Percentiles rank a stretch among this genome's conserved stretches.
phyloP scores from a whole-genome alignment of 2,797 vertebrate species.

The Chelon labrosus region DNA sequence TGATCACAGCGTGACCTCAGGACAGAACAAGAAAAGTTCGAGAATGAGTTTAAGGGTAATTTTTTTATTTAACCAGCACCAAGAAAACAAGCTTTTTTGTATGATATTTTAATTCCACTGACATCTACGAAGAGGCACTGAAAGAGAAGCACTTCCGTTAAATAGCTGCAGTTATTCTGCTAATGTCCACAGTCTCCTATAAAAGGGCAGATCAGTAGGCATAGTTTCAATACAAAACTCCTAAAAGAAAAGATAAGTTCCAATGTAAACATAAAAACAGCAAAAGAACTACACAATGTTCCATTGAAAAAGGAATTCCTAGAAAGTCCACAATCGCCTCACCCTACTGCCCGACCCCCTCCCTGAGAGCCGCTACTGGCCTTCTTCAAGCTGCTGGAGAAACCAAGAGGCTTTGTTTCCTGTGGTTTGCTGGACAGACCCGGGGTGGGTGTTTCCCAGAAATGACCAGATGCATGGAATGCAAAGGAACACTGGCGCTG shows the following conservation, averaged over 20 bases:
- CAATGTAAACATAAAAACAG: constrained; percentile 15
- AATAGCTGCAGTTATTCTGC: constrained; percentile 26
- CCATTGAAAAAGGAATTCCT: constrained; percentile 49
- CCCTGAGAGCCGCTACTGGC: constrained; percentile 23
- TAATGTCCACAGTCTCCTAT: constrained; percentile 12
- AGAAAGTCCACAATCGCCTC: constrained; percentile 52
- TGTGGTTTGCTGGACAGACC: constrained; percentile 49
- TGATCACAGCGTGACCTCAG: constrained; percentile 18
- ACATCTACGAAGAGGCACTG: constrained; percentile 4
- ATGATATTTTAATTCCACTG: constrained; percentile 11
- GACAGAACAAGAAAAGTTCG: background rate
- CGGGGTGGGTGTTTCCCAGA: constrained; percentile 76
- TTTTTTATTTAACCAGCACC: constrained; percentile 9
- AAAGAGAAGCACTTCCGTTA: constrained; percentile 12
- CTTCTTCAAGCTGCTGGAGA: constrained; percentile 48
- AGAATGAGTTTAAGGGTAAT: background rate
- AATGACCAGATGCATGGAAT: constrained; percentile 73
- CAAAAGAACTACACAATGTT: constrained; percentile 21
- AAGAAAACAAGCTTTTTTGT: constrained; percentile 3
- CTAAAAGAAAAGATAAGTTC: background rate
- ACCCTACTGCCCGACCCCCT: constrained; percentile 14
- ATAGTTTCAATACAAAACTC: background rate
- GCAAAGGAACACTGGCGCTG: constrained; percentile 58
- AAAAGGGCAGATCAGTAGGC: background rate
- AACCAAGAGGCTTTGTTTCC: constrained; percentile 69